Conservation (phyloP, 2,888 invertebrate species). For the Drosophila testacea region DNA sequence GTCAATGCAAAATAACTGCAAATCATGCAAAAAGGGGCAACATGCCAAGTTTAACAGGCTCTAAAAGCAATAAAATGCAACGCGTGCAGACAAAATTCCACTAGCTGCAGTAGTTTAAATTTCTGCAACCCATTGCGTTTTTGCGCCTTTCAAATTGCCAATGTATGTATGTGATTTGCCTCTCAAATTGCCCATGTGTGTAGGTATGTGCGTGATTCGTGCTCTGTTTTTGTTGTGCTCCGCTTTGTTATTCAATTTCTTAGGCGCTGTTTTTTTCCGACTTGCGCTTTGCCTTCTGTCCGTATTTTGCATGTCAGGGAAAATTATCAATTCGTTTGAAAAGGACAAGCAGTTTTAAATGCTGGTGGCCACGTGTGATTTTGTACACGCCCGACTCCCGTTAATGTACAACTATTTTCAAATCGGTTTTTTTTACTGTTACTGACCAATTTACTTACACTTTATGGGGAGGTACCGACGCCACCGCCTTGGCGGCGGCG, state of each 20-base stretch:
- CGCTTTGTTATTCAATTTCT: constrained; percentile 46
- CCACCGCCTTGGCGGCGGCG: constrained; percentile 60
- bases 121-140: constrained; percentile 16
- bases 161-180: neutral
- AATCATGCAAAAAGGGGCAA: constrained; percentile 17
- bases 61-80: neutral
- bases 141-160: constrained; percentile 6
- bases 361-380: too few species aligned
- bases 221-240: constrained; percentile 62
- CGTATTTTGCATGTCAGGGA: constrained; percentile 4
- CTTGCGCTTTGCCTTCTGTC: neutral
- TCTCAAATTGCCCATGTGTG: constrained; percentile 3
- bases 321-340: constrained; percentile 1
- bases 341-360: neutral
- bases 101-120: constrained; percentile 12
- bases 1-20: constrained; percentile 31
- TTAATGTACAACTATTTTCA: neutral
- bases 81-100: constrained; percentile 7
- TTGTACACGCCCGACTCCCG: neutral
- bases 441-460: constrained; percentile 41
- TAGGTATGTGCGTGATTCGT: neutral
- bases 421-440: neutral
- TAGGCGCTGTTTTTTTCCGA: constrained; percentile 15
- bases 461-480: constrained; percentile 33
- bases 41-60: constrained; percentile 9